Base-by-base conservation (phyloP, 2,113 vertebrate genomes). In the Salvelinus sp. region DNA sequence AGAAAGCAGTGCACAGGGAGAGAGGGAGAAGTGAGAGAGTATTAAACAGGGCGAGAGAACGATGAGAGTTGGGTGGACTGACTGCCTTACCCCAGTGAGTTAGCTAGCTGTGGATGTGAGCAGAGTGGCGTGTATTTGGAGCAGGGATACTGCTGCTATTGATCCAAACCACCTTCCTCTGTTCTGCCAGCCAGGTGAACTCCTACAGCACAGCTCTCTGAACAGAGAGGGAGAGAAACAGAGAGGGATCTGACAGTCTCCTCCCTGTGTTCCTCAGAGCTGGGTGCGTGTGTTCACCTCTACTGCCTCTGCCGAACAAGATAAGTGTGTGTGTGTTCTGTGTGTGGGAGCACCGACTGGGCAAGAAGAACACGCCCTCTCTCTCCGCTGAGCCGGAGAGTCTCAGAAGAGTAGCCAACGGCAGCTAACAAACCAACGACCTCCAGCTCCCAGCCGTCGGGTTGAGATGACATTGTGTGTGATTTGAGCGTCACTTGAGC, bases 321-420 rank as follows among this genome's bases (percentile, higher is more conserved):
- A 78, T 16, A 3, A 47, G 25, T 57, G 14, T 54, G 89, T 60
- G 76, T 72, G 79, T 74, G 74, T 70, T 58, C 54, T 16, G 20
- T 22, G 50, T 4, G 0, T 76, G 84, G 76, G 76, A 74, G 82
- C 63, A 13, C 79, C 78, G 16, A 20, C 62, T 6, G 78, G 79
- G 10, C 3, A 33, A 22, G 2, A 28, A 16, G 27, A 50, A 27
- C 48, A 71, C 13, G 22, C 74, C 48, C 74, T 22, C 70, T 76
- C 71, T 3, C 4, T 60, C 12, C 68, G 58, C 78, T 1, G 80
- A 79, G 73, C 10, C 67, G 13, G 38, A 23, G 67, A 44, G 30
- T 22, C 58, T 62, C 58, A 3, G 58, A 22, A 62, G n/a, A 9
- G n/a, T 1, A 60, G 57, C 57, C 5, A 60, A 60, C 57, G 0